Percentiles rank a stretch among this genome's conserved stretches.
These are phyloP conservation scores for Chironomus tentans DNA, from an alignment of 2,888 invertebrate species.

Conservation along the genomic window DNA sequence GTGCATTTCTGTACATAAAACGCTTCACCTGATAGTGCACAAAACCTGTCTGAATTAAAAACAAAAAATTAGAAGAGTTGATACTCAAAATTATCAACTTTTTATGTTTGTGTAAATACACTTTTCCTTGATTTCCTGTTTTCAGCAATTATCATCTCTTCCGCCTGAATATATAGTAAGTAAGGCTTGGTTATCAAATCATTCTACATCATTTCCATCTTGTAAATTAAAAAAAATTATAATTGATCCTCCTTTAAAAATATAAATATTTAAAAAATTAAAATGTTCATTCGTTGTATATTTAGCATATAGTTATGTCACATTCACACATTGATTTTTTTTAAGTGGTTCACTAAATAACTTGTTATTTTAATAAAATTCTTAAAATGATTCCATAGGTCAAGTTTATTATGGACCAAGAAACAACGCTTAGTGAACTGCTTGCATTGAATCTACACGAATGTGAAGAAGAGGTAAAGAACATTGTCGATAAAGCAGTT, in stretches of 20 bases:
- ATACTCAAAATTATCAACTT: not conserved
- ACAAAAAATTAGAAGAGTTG: not conserved
- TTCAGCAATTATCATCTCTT: not conserved
- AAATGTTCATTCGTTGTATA: not conserved
- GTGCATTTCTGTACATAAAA: not conserved
- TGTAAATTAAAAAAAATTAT: not conserved
- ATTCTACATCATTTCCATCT: not conserved
- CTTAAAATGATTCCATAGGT: constrained; percentile 50
- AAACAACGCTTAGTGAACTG: constrained; percentile 85
- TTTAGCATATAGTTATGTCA: not conserved
- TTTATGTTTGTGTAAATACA: constrained; percentile 14
- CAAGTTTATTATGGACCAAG: constrained; percentile 85
- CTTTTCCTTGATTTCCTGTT: not conserved
- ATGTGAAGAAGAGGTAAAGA: constrained; percentile 94
- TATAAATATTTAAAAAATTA: constrained; percentile 2
- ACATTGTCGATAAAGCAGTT: constrained; percentile 95
- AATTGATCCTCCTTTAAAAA: constrained; percentile 38
- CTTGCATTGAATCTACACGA: constrained; percentile 87
- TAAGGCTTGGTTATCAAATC: not conserved
- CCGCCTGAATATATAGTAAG: not conserved
- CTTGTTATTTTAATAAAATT: not conserved
- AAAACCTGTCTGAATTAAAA: not conserved
- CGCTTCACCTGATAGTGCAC: not conserved
- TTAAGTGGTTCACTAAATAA: not conserved
- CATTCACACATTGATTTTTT: not conserved